phyloP scores from a whole-genome alignment of 2,113 vertebrate species.

The Emberiza fucata region DNA sequence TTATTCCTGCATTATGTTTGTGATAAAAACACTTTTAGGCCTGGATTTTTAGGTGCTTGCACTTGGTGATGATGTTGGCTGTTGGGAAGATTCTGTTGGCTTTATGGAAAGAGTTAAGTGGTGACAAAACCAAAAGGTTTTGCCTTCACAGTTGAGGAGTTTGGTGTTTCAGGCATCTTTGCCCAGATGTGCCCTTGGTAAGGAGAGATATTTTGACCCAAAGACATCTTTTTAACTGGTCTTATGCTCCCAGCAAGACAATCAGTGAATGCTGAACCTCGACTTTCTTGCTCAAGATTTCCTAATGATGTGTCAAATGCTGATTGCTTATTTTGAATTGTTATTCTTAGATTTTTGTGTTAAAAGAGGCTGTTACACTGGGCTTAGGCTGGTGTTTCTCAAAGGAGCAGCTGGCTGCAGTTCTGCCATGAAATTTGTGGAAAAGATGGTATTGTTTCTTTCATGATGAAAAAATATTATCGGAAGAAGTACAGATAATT shows the following conservation, averaged over 20 bases:
- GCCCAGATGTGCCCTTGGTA: neutral
- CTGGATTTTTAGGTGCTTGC: neutral
- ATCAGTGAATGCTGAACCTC: neutral
- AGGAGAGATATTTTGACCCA: neutral
- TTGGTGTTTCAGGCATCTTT: neutral
- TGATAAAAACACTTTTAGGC: neutral
- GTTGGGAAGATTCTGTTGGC: neutral
- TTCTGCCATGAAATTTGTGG: neutral
- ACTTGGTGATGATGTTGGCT: neutral
- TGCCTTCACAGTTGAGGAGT: neutral
- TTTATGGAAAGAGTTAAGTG: neutral
- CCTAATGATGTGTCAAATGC: neutral
- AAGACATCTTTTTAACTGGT: neutral
- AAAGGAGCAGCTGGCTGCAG: neutral
- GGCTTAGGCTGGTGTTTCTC: neutral
- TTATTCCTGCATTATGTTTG: rapidly evolving
- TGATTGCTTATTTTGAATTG: neutral
- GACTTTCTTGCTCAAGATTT: neutral
- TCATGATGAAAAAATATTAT: neutral
- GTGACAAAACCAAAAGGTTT: neutral
- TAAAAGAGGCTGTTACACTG: neutral
- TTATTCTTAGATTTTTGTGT: neutral
- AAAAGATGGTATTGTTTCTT: neutral
- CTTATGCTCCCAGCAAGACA: neutral
- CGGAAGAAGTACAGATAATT: neutral